phyloP scores from a whole-genome alignment of 2,888 invertebrate species.

The Eueremaeus valkanovi region DNA sequence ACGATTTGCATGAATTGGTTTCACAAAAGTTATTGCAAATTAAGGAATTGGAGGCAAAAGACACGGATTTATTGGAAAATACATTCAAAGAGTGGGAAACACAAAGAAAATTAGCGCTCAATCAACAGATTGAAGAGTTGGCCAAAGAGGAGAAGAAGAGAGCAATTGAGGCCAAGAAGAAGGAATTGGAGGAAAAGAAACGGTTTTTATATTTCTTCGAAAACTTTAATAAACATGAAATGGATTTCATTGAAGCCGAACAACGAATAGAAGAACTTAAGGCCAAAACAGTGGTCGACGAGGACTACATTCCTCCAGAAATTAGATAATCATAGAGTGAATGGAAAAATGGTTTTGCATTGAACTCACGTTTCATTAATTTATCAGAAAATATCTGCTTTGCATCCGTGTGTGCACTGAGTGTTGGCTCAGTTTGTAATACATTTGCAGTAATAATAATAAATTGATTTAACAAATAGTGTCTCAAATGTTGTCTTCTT shows the following conservation, averaged over 20 bases:
- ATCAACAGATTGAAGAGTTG: constrained; percentile 42
- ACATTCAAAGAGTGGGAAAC: constrained; percentile 43
- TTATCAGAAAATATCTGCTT: constrained; percentile 28
- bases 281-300: constrained; percentile 38
- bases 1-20: constrained; percentile 26
- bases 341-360: constrained; percentile 6
- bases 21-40: neutral
- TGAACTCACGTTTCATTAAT: constrained; percentile 24
- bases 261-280: constrained; percentile 39
- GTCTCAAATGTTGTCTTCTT: no score
- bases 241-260: constrained; percentile 44
- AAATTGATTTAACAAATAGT: constrained; percentile 21
- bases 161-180: constrained; percentile 43
- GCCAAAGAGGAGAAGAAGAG: constrained; percentile 40
- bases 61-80: constrained; percentile 40
- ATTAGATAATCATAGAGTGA: neutral
- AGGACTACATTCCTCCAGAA: constrained; percentile 46
- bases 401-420: no score
- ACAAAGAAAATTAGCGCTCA: constrained; percentile 40
- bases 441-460: neutral
- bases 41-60: constrained; percentile 41
- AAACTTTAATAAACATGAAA: constrained; percentile 45
- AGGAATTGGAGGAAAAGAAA: constrained; percentile 45
- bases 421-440: neutral
- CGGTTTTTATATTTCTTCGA: constrained; percentile 46